Conservation (phyloP, 2,888 invertebrate species). For the Platynereis dumerilii region DNA sequence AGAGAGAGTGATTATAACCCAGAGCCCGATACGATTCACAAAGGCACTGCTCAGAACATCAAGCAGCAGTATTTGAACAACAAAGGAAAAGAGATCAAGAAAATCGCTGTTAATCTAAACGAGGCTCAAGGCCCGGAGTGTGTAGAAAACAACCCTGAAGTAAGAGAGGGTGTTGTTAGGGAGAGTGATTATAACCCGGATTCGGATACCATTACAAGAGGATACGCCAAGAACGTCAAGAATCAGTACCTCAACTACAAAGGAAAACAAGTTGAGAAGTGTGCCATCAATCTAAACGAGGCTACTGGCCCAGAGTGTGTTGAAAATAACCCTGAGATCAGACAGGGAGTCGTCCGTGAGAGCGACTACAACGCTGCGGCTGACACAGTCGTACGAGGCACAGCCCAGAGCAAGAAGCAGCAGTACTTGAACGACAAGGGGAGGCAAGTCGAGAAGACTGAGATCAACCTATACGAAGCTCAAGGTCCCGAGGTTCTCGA, state of each 20-base stretch:
- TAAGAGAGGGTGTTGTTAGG: constrained; percentile 27
- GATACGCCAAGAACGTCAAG: constrained; percentile 10
- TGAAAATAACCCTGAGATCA: constrained; percentile 35
- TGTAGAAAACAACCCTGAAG: constrained; percentile 35
- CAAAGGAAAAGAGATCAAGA: constrained; percentile 14
- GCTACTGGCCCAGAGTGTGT: constrained; percentile 14
- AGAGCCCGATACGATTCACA: constrained; percentile 14
- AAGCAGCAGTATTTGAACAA: constrained; percentile 2
- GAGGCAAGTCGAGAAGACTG: constrained; percentile 14
- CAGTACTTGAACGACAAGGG: constrained; percentile 13
- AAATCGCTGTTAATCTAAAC: constrained; percentile 13
- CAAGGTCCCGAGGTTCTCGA: constrained; percentile 21
- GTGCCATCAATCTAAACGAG: constrained; percentile 18
- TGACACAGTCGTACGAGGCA: not conserved
- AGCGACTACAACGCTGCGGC: constrained; percentile 4
- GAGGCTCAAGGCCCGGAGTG: constrained; percentile 13
- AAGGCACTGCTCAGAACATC: constrained; percentile 7
- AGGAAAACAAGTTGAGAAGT: constrained; percentile 3
- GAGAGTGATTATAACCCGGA: constrained; percentile 9
- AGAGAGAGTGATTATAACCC: constrained; percentile 29
- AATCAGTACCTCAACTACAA: constrained; percentile 14
- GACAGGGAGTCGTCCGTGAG: constrained; percentile 28
- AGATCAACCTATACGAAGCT: constrained; percentile 9
- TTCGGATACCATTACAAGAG: not conserved
- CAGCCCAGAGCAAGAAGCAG: not conserved